Base-by-base conservation (phyloP, 2,888 invertebrate species). In the Gari tellinella region DNA sequence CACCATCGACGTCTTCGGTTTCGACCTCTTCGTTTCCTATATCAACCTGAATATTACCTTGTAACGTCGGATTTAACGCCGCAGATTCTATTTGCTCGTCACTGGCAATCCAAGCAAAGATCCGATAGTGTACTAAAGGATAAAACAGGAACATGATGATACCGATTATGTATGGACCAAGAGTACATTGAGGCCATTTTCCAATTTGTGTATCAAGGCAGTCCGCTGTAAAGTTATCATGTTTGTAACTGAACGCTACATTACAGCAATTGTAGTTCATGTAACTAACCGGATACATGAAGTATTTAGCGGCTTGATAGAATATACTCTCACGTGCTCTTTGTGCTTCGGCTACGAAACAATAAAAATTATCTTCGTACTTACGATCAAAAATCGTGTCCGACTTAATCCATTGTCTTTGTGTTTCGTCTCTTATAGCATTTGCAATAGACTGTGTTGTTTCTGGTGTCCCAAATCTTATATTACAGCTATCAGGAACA, bases 231-330 rank as follows among this genome's bases (percentile, higher is more conserved):
- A 17, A 25, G 1, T 37, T 23, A 10, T 56, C 31, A 5, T 19
- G 17, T n/a, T 37, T 53, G 43, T 75, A 70, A 14, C 58, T 45
- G 49, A 43, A 63, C 10, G 15, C n/a, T n/a, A 52, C 45, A 0
- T 15, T 7, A 51, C 75, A 75, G 31, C 75, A 75, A 21, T 56
- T 63, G 23, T 66, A 75, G 43, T 63, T 56, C 1, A 70, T 31
- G 17, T 48, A 66, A 0, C 43, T 21, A 14, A 66, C 45, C 23
- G 75, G 75, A 15, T 49, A 66, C n/a, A 46, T 17, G 1, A 70
- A 26, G 25, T 75, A 75, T 2, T 53, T n/a, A 19, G 62, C 69
- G 4, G 55, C 58, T 15, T 23, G 15, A 46, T 70, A 75, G n/a
- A 23, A 43, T 0, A 56, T 25, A 12, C 46, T 57, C 15, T 69